These are phyloP conservation scores for Eupleurogrammus muticus DNA, from an alignment of 2,797 vertebrate species.

Conservation along the genomic window DNA sequence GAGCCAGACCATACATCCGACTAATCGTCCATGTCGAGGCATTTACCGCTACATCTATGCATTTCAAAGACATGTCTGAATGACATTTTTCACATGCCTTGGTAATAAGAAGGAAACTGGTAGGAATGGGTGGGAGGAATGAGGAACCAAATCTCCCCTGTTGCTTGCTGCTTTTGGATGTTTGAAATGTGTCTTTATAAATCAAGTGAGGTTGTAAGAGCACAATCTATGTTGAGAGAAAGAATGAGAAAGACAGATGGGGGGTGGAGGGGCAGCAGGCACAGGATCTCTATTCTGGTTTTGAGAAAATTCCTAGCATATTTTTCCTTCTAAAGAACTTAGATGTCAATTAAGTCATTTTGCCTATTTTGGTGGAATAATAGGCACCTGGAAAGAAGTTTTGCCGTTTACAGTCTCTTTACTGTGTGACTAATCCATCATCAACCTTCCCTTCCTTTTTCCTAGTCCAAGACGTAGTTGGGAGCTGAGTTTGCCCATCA, in stretches of 20 bases:
- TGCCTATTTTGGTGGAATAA: slow-evolving; percentile 47
- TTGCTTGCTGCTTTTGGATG: slow-evolving; percentile 30
- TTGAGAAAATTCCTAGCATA: slow-evolving; percentile 61
- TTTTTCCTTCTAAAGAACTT: slow-evolving; percentile 66
- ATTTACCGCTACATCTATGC: slow-evolving; percentile 17
- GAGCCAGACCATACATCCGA: slow-evolving; percentile 9
- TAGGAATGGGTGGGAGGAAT: slow-evolving; percentile 10
- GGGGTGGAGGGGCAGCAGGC: slow-evolving; percentile 4
- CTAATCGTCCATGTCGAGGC: not conserved
- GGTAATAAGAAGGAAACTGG: slow-evolving; percentile 4
- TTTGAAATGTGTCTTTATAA: slow-evolving; percentile 29
- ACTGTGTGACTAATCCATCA: slow-evolving; percentile 21
- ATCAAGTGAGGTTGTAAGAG: slow-evolving; percentile 11
- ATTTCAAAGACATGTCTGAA: slow-evolving; percentile 1
- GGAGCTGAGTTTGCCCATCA: slow-evolving; percentile 32
- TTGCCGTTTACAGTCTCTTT: slow-evolving; percentile 9
- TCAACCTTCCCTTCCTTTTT: slow-evolving; percentile 41
- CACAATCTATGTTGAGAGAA: slow-evolving; percentile 17
- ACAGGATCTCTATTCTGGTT: slow-evolving; percentile 44
- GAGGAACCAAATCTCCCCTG: slow-evolving; percentile 8
- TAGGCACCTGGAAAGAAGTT: slow-evolving; percentile 19
- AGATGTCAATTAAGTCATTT: slow-evolving; percentile 53
- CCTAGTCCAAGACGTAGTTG: slow-evolving; percentile 10
- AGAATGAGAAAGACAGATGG: slow-evolving; percentile 13
- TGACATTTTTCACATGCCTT: slow-evolving; percentile 27